A percentile compares a stretch with the other conserved stretches of the same genome.
phyloP scores from a whole-genome alignment of 2,797 vertebrate species.

The Pteronotus mesoamericanus region DNA sequence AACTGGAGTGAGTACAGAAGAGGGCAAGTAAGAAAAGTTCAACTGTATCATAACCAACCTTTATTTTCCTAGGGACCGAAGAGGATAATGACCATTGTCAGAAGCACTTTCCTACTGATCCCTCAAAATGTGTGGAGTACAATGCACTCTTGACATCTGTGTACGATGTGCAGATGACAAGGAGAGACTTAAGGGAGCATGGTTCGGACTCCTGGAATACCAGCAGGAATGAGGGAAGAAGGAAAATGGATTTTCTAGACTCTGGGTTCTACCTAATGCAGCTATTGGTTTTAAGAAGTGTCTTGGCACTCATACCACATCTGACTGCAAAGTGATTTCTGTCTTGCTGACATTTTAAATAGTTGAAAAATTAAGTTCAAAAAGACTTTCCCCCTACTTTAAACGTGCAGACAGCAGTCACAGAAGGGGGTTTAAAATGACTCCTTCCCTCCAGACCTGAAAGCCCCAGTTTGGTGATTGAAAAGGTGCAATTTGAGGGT shows the following conservation, averaged over 20 bases:
- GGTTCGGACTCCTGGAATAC: not conserved
- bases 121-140: slow-evolving; percentile 99
- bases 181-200: not conserved
- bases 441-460: slow-evolving; percentile 19
- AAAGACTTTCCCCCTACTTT: not conserved
- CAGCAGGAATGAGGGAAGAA: not conserved
- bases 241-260: not conserved
- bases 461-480: slow-evolving; percentile 59
- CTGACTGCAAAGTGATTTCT: not conserved
- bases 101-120: slow-evolving; percentile 97
- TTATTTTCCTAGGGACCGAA: slow-evolving; percentile 90
- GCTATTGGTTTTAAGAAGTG: slow-evolving; percentile 26
- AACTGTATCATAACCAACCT: not conserved
- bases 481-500: slow-evolving; percentile 69
- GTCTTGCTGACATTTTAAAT: slow-evolving; percentile 48
- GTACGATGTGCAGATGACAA: accelerated
- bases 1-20: not conserved
- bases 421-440: slow-evolving; percentile 12
- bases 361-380: not conserved
- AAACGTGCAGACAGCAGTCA: slow-evolving; percentile 1
- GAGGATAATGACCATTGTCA: slow-evolving; percentile 99
- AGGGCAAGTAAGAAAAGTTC: not conserved
- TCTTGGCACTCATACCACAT: not conserved
- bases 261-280: not conserved
- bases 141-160: slow-evolving; percentile 90